These are phyloP conservation scores for Drosophila pruinosa DNA, from an alignment of 1,140 invertebrate species.

Conservation along the genomic window DNA sequence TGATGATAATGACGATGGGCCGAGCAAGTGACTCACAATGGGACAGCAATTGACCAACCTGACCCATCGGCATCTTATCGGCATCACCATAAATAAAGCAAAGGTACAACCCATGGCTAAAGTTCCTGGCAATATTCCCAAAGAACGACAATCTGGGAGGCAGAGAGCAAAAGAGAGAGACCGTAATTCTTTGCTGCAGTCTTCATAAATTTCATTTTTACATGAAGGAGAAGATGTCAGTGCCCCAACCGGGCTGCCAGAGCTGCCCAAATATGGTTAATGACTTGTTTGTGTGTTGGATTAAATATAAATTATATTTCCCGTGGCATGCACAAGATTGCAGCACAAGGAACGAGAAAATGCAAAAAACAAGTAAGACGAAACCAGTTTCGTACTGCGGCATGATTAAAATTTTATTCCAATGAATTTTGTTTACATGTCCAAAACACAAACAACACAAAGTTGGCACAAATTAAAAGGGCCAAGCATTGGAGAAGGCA, in stretches of 20 bases:
- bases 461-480: conserved; percentile 10
- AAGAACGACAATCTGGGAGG: background rate
- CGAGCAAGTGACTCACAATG: conserved; percentile 57
- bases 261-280: conserved; percentile 64
- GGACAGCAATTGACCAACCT: conserved; percentile 31
- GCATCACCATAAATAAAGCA: conserved; percentile 61
- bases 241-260: conserved; percentile 9
- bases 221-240: conserved; percentile 54
- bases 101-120: conserved; percentile 26
- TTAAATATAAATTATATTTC: conserved; percentile 78
- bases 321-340: conserved; percentile 21
- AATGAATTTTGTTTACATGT: conserved; percentile 44
- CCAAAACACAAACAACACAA: background rate
- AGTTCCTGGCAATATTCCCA: conserved; percentile 20
- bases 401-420: conserved; percentile 59
- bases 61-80: conserved; percentile 62
- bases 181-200: conserved; percentile 73
- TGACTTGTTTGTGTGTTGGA: conserved; percentile 75
- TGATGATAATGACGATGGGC: conserved; percentile 25
- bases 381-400: conserved; percentile 47
- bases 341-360: background rate
- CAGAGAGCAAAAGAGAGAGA: background rate
- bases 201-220: conserved; percentile 74
- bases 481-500: no score
- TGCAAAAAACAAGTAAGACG: conserved; percentile 3